Evolutionary conservation across 2,797 vertebrate genomes (phyloP).

Genomic region (Rhabdophis nuchalis): DNA sequence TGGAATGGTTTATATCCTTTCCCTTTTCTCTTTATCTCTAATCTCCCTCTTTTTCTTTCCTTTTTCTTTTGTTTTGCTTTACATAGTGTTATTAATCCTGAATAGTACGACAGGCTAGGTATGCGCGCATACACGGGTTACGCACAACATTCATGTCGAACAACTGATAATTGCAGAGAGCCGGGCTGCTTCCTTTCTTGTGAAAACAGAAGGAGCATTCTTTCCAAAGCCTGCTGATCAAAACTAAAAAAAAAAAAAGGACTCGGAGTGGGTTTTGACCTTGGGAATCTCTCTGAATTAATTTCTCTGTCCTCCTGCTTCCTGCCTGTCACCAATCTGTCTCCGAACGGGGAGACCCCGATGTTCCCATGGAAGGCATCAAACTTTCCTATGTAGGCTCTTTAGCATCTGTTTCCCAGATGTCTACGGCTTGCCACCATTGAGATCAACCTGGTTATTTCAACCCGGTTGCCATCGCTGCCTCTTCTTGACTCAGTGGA

Average conservation of each 20-base stretch:
- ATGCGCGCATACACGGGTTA: not conserved
- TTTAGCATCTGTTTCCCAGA: conserved; percentile 3
- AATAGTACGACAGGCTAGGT: not conserved
- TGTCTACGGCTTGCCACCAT: not conserved
- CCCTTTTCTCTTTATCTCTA: not conserved
- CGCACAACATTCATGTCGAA: not conserved
- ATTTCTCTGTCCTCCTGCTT: not conserved
- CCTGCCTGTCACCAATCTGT: not conserved
- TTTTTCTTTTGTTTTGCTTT: not conserved
- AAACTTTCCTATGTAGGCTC: too few species aligned
- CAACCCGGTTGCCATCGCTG: not conserved
- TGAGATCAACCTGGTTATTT: not conserved
- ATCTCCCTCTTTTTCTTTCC: too few species aligned
- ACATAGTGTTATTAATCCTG: not conserved
- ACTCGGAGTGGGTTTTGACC: not conserved
- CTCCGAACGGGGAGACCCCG: not conserved
- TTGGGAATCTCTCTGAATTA: not conserved
- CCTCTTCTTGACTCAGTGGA: not conserved
- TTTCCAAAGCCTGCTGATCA: not conserved
- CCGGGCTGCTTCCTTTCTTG: not conserved
- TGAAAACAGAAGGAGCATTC: not conserved
- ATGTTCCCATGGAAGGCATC: not conserved
- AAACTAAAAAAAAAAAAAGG: not conserved
- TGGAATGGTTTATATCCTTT: not conserved
- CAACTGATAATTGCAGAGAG: not conserved